Evolutionary conservation across 1,140 invertebrate genomes (phyloP).

Genomic region (Melitaea cinxia): DNA sequence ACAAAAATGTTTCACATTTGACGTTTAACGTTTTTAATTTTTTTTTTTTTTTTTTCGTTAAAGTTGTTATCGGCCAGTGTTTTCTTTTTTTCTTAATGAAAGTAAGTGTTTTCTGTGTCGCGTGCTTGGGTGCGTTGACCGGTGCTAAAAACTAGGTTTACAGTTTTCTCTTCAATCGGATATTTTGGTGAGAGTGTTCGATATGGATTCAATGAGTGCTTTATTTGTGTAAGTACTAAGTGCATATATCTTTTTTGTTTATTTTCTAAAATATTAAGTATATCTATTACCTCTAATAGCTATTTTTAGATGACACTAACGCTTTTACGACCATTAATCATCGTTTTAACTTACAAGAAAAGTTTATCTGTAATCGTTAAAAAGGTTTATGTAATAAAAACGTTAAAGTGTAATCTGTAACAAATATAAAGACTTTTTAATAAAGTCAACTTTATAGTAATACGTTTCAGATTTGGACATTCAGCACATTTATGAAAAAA

Average conservation of each 20-base stretch:
- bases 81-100: constrained; percentile 20
- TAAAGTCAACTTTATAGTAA: too few relatives aligned
- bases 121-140: constrained; percentile 20
- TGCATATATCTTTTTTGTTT: background rate
- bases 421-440: too few relatives aligned
- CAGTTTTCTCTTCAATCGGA: constrained; percentile 27
- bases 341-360: too few relatives aligned
- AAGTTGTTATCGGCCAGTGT: background rate
- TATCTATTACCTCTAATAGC: background rate
- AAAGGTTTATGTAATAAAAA: too few relatives aligned
- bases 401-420: too few relatives aligned
- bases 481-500: too few relatives aligned
- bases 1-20: constrained; percentile 6
- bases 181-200: constrained; percentile 16
- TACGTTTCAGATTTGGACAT: too few relatives aligned
- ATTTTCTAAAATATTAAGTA: background rate
- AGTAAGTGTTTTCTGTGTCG: constrained; percentile 5
- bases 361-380: too few relatives aligned
- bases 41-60: constrained; percentile 15
- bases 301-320: too few relatives aligned
- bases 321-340: too few relatives aligned
- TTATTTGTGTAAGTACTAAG: constrained; percentile 1
- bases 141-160: constrained; percentile 14
- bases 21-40: constrained; percentile 10
- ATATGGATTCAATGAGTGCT: constrained; percentile 12